Conservation (phyloP, 2,888 invertebrate genomes). For the Hyppa rectilinea region DNA sequence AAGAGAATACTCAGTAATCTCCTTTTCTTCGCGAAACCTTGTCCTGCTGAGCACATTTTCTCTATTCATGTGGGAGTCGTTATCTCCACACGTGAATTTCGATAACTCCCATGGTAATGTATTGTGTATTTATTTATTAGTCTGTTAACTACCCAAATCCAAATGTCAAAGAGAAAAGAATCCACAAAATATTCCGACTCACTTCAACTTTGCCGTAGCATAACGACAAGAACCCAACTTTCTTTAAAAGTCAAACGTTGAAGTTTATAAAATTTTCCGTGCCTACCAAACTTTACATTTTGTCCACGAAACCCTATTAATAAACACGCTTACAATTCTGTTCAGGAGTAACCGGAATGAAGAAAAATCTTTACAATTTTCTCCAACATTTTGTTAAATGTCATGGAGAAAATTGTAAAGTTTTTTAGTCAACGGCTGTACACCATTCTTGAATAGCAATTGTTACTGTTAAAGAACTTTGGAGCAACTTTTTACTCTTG, state of each 20-base stretch:
- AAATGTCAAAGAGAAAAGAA: background rate
- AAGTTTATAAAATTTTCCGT: constrained; percentile 25
- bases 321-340: constrained; percentile 25
- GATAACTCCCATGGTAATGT: too few species aligned
- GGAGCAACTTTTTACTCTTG: background rate
- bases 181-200: background rate
- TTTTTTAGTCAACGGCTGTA: background rate
- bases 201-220: background rate
- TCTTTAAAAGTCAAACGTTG: constrained; percentile 1
- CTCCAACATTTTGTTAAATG: background rate
- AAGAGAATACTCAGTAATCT: background rate
- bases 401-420: background rate
- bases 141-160: background rate
- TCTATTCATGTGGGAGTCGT: background rate
- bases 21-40: background rate
- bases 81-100: too few species aligned
- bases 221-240: constrained; percentile 7
- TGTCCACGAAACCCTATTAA: constrained; percentile 3
- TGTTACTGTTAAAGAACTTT: background rate
- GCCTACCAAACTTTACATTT: constrained; percentile 21
- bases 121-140: background rate
- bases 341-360: constrained; percentile 1
- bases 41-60: background rate
- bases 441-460: background rate
- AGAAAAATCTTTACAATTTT: constrained; percentile 8